A percentile compares a stretch with the other conserved stretches of the same genome.
Evolutionary conservation across 2,113 vertebrate genomes (phyloP).

Genomic region (Xenopus borealis): DNA sequence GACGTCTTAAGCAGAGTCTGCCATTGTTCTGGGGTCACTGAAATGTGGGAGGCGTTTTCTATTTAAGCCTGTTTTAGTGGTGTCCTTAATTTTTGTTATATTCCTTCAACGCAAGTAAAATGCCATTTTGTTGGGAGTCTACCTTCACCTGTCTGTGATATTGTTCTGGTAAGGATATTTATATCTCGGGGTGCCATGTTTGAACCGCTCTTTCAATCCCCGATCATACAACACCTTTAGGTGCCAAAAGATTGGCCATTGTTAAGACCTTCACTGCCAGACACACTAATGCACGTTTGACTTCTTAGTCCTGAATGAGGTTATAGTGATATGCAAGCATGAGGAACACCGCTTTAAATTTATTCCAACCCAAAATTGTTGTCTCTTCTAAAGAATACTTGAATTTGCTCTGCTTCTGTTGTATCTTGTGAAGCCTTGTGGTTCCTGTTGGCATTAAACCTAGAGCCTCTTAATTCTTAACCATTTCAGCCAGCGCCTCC

Average conservation of each 20-base stretch:
- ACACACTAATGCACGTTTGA: not conserved
- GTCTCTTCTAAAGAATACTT: constrained; percentile 17
- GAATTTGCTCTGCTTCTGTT: constrained; percentile 9
- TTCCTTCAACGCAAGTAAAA: no score
- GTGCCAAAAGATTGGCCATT: not conserved
- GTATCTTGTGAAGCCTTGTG: constrained; percentile 8
- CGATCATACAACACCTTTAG: not conserved
- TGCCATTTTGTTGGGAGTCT: no score
- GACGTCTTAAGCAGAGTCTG: no score
- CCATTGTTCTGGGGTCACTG: no score
- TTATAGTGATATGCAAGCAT: not conserved
- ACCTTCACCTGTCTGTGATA: no score
- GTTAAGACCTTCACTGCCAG: not conserved
- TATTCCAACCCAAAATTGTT: constrained; percentile 3
- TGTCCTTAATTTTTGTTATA: no score
- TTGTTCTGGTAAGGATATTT: no score
- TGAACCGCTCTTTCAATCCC: not conserved
- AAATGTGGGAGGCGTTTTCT: no score
- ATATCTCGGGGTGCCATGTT: no score
- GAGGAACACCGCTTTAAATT: not conserved
- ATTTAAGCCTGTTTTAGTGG: no score
- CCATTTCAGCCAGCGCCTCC: not conserved
- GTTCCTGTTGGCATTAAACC: constrained; percentile 13
- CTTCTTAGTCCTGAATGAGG: no score
- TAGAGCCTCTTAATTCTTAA: not conserved